Evolutionary conservation across 2,888 invertebrate species (phyloP), one percentile per base, ranked within the genome.

Genomic region (Carterocephalus palaemon): DNA sequence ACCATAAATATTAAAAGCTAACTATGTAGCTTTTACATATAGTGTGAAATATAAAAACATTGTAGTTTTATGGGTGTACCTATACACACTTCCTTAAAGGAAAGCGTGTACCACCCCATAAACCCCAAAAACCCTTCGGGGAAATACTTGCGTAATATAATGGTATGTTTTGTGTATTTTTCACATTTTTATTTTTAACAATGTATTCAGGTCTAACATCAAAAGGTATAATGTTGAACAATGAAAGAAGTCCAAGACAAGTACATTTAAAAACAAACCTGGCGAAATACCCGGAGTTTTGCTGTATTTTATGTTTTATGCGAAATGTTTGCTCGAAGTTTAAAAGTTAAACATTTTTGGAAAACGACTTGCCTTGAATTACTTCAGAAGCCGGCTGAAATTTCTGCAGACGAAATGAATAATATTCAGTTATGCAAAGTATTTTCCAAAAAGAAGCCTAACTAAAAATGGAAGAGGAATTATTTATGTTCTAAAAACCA

Each of bases 161-260:
- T n/a, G n/a, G n/a, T n/a, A n/a, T n/a, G n/a, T n/a, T n/a, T n/a
- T n/a, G n/a, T n/a, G n/a, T n/a, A n/a, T n/a, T n/a, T n/a, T n/a
- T n/a, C 23, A 23, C 23, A 36, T 36, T 36, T 16, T 24, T 16
- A 16, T 15, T 29, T 29, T 28, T 39, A 39, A 15, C n/a, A 39
- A 28, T 22, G 13, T 9, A 20, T 29, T 20, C 20, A 12, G 12
- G 28, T 39, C 13, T 15, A 39, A 39, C 9, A 38, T 39, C 22
- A 12, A 32, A 32, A 32, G 24, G n/a, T n/a, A 4, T 1, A 23
- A 4, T 16, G 6, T 59, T 50, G 56, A 58, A 54, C 53, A 51
- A 49, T 43, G 51, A 65, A 70, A 63, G 59, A 70, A 52, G 73
- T n/a, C n/a, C n/a, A n/a, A n/a, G 60, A 59, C 67, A 62, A 63